phyloP scores from a whole-genome alignment of 2,888 invertebrate species.

The Clivina fossor region DNA sequence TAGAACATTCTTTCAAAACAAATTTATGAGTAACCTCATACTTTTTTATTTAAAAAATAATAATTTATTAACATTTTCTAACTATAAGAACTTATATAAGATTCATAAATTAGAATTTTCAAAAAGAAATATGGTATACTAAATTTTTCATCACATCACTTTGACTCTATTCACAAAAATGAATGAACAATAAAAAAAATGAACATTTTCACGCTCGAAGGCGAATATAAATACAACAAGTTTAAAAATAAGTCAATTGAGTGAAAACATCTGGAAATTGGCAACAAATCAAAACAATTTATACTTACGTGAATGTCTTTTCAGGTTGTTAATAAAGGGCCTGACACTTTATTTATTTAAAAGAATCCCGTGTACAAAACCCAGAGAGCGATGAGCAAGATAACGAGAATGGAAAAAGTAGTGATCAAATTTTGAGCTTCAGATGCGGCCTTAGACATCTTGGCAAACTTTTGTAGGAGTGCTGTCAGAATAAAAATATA shows the following conservation, averaged over 20 bases:
- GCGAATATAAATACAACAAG: neutral
- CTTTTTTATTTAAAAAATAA: too few species aligned
- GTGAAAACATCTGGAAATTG: neutral
- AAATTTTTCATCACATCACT: neutral
- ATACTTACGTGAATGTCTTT: too few species aligned
- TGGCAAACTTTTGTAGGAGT: too few species aligned
- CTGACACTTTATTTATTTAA: too few species aligned
- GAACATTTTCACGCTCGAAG: neutral
- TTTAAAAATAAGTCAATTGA: neutral
- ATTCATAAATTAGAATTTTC: too few species aligned
- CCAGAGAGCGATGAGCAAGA: slow-evolving; percentile 67
- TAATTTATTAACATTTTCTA: too few species aligned
- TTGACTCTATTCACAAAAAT: neutral
- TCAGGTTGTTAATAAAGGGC: too few species aligned
- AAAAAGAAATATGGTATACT: neutral
- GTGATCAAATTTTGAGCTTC: slow-evolving; percentile 70
- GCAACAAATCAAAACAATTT: neutral
- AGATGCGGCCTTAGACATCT: slow-evolving; percentile 23
- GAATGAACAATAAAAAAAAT: neutral
- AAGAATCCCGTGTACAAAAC: slow-evolving; percentile 66
- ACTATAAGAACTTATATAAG: too few species aligned
- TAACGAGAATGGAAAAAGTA: slow-evolving; percentile 69
- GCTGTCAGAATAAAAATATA: too few species aligned
- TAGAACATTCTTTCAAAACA: too few species aligned
- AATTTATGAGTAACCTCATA: too few species aligned